These are phyloP conservation scores for Sphenopsis melanotis DNA, from an alignment of 2,797 vertebrate genomes.

Conservation along the genomic window DNA sequence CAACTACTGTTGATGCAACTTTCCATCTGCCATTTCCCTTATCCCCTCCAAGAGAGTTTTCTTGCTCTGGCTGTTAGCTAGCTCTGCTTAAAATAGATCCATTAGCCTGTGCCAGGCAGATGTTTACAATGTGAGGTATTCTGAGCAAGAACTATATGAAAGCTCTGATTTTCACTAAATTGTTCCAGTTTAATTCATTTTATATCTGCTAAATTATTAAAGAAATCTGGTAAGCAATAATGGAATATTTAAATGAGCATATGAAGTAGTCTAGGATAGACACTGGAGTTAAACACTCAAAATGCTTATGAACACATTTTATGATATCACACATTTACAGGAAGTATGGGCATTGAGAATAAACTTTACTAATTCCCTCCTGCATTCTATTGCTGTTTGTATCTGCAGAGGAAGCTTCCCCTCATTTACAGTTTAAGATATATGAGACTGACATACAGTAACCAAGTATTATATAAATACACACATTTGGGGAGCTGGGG, in stretches of 20 bases:
- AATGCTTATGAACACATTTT: neutral
- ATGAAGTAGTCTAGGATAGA: neutral
- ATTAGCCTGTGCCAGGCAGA: neutral
- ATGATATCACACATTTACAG: neutral
- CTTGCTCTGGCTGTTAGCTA: neutral
- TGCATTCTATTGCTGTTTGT: neutral
- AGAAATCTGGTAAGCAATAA: neutral
- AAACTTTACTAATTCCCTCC: neutral
- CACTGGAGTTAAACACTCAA: neutral
- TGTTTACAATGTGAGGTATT: neutral
- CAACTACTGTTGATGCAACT: neutral
- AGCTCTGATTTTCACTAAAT: neutral
- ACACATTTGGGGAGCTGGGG: neutral
- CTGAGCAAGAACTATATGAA: neutral
- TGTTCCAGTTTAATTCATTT: neutral
- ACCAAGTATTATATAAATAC: neutral
- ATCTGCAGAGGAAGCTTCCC: neutral
- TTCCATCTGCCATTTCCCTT: neutral
- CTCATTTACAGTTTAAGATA: neutral
- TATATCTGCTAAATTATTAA: neutral
- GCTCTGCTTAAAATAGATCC: slow-evolving; percentile 5
- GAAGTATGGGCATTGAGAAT: neutral
- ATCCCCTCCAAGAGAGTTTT: neutral
- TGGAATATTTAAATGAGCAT: neutral
- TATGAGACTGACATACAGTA: neutral